These are phyloP conservation scores for Lineus longissimus DNA, from an alignment of 1,140 invertebrate genomes.

Conservation along the genomic window DNA sequence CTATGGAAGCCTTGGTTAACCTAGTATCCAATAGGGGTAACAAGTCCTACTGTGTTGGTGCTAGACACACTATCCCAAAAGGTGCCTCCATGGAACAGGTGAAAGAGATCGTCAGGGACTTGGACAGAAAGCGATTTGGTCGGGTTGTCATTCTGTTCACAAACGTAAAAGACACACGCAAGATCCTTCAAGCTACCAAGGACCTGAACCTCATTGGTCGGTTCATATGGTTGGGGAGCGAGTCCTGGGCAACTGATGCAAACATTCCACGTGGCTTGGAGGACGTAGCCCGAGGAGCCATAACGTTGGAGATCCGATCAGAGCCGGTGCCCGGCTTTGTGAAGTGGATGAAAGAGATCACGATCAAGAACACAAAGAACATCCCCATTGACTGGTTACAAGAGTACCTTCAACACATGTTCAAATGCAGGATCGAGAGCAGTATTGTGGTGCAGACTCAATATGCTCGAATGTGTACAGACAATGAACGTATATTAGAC, in stretches of 20 bases:
- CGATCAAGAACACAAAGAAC: constrained; percentile 33
- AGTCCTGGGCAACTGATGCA: constrained; percentile 72
- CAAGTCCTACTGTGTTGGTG: constrained; percentile 21
- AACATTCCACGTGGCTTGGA: constrained; percentile 67
- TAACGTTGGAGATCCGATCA: constrained; percentile 66
- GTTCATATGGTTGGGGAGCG: constrained; percentile 73
- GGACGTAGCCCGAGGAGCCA: constrained; percentile 69
- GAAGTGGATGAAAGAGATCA: constrained; percentile 38
- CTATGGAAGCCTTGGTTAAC: constrained; percentile 34
- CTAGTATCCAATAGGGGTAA: constrained; percentile 22
- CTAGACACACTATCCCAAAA: constrained; percentile 25
- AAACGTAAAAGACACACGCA: constrained; percentile 66
- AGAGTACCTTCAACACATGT: constrained; percentile 74
- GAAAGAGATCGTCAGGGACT: constrained; percentile 57
- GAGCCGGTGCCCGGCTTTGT: constrained; percentile 55
- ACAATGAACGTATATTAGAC: constrained; percentile 36
- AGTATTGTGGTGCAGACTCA: constrained; percentile 26
- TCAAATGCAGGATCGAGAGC: constrained; percentile 60
- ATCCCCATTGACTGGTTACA: constrained; percentile 67
- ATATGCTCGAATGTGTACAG: constrained; percentile 33
- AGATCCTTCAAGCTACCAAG: constrained; percentile 56
- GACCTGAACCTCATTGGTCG: constrained; percentile 48
- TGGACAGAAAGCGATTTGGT: constrained; percentile 62
- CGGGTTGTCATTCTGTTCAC: constrained; percentile 69
- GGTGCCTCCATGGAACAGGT: constrained; percentile 34